Base-by-base conservation (phyloP, 2,113 vertebrate genomes). In the Clupea harengus region DNA sequence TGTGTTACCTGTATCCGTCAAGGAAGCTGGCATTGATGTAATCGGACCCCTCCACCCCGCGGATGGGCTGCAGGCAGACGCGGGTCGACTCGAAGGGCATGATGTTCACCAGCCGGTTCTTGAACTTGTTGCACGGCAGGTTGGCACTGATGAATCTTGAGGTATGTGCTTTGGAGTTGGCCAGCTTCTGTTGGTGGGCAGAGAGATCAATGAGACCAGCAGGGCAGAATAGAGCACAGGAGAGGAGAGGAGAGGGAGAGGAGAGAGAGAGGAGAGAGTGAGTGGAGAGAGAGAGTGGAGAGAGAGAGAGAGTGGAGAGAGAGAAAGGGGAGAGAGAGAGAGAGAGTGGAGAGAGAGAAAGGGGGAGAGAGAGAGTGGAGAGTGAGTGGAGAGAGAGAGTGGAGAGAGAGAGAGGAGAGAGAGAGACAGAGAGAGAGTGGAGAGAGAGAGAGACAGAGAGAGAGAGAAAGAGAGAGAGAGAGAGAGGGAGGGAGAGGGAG, bases 21-120 rank as follows among this genome's bases (percentile, higher is more conserved):
- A 99, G 95, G 92, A 97, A 99, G 93, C 97, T 99, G 95, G 96
- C 97, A 0, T 99, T 99, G 94, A 99, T 98, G 93, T 99, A 99
- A 92, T 99, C 98, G 0, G 97, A 99, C 89, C 98, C 97, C 92
- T 99, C 98, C 4, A 99, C 96, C 0, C 97, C 98, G 39, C 97
- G 96, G 93, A 99, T 97, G 81, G 98, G 98, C 94, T 98, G 97
- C 93, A 99, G 95, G 89, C 95, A 96, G 85, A 99, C 97, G 0
- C 98, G 96, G 0, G 95, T 98, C 87, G 97, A 93, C 92, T 99
- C 98, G 0, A 98, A 98, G 0, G 98, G 98, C 97, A 99, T 96
- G 90, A 99, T 97, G 92, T 99, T 99, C 87, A 97, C 97, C 0
- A 99, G 95, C 57, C 98, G 96, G 92, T 99, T 99, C 94, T 99